Conservation (phyloP, 2,113 vertebrate species). For the Campylorhamphus procurvoides region DNA sequence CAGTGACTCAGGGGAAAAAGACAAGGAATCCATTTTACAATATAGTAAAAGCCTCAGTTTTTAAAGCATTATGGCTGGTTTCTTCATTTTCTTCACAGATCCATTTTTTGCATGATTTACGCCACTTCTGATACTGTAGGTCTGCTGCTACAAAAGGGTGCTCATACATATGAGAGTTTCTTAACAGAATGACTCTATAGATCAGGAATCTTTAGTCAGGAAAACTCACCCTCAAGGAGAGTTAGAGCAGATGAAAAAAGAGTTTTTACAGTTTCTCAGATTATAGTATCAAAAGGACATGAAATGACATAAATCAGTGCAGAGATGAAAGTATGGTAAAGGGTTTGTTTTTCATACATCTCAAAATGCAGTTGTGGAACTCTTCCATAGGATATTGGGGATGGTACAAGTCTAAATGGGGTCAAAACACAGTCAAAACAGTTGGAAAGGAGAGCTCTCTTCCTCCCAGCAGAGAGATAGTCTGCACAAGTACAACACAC, state of each 20-base stretch:
- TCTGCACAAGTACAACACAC: rapidly evolving
- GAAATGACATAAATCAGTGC: not conserved
- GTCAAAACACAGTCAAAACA: not conserved
- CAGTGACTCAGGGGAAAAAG: no score
- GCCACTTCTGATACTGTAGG: no score
- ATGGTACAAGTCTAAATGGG: not conserved
- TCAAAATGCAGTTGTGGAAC: not conserved
- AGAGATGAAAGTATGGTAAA: not conserved
- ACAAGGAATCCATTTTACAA: no score
- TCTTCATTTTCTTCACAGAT: no score
- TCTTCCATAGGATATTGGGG: not conserved
- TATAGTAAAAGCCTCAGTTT: no score
- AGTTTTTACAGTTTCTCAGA: not conserved
- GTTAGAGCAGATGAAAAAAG: not conserved
- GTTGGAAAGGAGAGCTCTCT: not conserved
- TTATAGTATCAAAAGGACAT: not conserved
- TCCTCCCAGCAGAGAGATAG: not conserved
- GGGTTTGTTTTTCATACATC: not conserved
- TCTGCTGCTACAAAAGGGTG: no score
- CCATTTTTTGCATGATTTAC: no score
- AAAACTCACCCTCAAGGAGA: not conserved
- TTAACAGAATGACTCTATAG: not conserved
- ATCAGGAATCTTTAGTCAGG: not conserved
- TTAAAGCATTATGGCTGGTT: no score
- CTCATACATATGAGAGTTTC: not conserved